Percentiles rank a stretch among this genome's conserved stretches.
These are phyloP conservation scores for Notodonta ziczac DNA, from an alignment of 2,888 invertebrate genomes.

Conservation along the genomic window DNA sequence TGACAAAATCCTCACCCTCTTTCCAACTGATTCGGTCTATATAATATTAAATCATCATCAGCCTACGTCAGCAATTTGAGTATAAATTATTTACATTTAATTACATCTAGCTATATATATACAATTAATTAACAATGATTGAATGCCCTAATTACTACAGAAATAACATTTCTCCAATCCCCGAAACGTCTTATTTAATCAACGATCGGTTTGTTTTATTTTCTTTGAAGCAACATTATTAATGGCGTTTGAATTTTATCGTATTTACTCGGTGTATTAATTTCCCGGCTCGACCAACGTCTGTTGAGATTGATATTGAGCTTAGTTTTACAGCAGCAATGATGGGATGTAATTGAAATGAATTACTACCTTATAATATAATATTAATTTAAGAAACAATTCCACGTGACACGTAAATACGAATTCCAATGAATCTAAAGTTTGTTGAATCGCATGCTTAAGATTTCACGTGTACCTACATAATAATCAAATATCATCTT, in stretches of 20 bases:
- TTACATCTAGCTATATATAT: conserved; percentile 12
- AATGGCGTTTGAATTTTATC: conserved; percentile 18
- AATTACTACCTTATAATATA: too few relatives aligned
- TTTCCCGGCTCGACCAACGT: conserved; percentile 8
- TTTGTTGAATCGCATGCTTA: too few relatives aligned
- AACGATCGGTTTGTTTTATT: conserved; percentile 23
- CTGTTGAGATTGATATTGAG: background rate
- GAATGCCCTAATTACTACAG: conserved; percentile 14
- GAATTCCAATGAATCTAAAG: too few relatives aligned
- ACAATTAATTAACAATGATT: background rate
- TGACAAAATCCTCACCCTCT: too few relatives aligned
- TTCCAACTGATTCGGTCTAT: too few relatives aligned
- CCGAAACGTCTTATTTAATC: conserved; percentile 27
- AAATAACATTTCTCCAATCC: conserved; percentile 9
- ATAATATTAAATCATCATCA: too few relatives aligned
- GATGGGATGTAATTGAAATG: too few relatives aligned
- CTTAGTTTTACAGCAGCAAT: background rate
- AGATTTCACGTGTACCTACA: too few relatives aligned
- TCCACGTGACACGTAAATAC: too few relatives aligned
- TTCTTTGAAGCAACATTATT: conserved; percentile 27
- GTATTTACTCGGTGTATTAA: conserved; percentile 34
- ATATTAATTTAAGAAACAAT: too few relatives aligned
- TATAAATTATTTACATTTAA: background rate
- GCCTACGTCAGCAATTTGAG: too few relatives aligned
- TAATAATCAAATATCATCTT: too few relatives aligned